Evolutionary conservation across 37 sponge, comb jelly and placozoan genomes (phyloP).

Genomic region (Bolinopsis microptera): DNA sequence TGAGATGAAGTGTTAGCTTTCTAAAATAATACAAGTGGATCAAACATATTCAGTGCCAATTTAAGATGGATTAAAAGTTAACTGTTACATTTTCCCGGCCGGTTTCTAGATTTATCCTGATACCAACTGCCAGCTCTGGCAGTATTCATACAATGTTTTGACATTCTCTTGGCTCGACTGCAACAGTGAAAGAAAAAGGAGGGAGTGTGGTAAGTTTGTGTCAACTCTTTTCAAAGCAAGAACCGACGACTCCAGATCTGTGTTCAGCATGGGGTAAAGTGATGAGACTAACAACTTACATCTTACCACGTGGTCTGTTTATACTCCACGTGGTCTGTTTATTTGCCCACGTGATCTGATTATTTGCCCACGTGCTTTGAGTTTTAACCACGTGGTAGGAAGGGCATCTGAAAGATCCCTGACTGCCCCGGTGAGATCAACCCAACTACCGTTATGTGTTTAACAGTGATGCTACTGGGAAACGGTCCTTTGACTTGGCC

Average conservation of each 20-base stretch:
- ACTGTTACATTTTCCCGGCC: too few relatives aligned
- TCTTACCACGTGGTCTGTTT: background rate
- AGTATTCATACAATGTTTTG: too few relatives aligned
- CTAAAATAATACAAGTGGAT: too few relatives aligned
- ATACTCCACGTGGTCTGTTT: background rate
- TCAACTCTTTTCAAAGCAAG: background rate
- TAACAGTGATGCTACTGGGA: background rate
- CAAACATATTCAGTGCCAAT: too few relatives aligned
- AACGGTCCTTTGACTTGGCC: background rate
- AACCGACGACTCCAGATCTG: background rate
- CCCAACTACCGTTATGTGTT: too few relatives aligned
- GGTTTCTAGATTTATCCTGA: too few relatives aligned
- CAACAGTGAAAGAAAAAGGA: background rate
- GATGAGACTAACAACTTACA: background rate
- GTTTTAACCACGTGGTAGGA: background rate
- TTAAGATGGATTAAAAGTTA: too few relatives aligned
- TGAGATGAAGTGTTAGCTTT: too few relatives aligned
- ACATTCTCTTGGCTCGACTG: too few relatives aligned
- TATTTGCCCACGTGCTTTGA: background rate
- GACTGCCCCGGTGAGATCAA: too few relatives aligned
- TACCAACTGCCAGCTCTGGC: too few relatives aligned
- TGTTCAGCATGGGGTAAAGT: background rate
- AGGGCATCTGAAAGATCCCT: background rate
- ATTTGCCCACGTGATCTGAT: too few relatives aligned
- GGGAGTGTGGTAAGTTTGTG: background rate